phyloP scores from a whole-genome alignment of 1,140 invertebrate species.

The Zophobas morio region DNA sequence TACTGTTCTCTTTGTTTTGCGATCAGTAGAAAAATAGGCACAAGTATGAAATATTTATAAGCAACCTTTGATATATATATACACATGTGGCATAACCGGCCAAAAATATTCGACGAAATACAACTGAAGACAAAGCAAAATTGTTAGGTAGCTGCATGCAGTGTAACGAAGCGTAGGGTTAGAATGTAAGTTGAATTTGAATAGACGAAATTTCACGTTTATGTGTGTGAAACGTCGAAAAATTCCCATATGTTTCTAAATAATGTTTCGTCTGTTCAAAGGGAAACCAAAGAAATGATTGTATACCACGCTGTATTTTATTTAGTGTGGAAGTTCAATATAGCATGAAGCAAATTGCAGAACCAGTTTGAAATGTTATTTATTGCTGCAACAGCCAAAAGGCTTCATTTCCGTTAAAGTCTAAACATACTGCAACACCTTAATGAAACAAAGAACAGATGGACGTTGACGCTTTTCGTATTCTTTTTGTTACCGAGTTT shows the following conservation, averaged over 20 bases:
- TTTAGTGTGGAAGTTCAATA: slow-evolving; percentile 54
- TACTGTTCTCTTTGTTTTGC: not conserved
- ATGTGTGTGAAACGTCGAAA: slow-evolving; percentile 35
- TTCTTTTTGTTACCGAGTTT: slow-evolving; percentile 10
- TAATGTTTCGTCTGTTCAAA: slow-evolving; percentile 49
- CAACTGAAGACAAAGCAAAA: slow-evolving; percentile 17
- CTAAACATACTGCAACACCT: slow-evolving; percentile 36
- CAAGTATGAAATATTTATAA: slow-evolving; percentile 40
- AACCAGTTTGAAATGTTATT: slow-evolving; percentile 49
- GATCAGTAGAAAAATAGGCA: slow-evolving; percentile 18
- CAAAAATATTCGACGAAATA: slow-evolving; percentile 17
- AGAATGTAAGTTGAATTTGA: slow-evolving; percentile 32
- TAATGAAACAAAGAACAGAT: slow-evolving; percentile 9
- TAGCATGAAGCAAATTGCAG: slow-evolving; percentile 53
- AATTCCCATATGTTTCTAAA: slow-evolving; percentile 47
- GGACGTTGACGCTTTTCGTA: not conserved
- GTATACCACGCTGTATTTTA: slow-evolving; percentile 50
- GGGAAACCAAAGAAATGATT: slow-evolving; percentile 52
- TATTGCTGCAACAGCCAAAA: slow-evolving; percentile 46
- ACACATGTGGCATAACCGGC: slow-evolving; percentile 17
- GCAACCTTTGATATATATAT: slow-evolving; percentile 17
- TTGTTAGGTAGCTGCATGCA: slow-evolving; percentile 30
- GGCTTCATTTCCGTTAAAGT: slow-evolving; percentile 36
- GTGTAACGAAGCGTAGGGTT: slow-evolving; percentile 29
- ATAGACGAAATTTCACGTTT: slow-evolving; percentile 35